These are phyloP conservation scores for Acanthochromis polyacanthus DNA, from an alignment of 2,113 vertebrate genomes.

Conservation along the genomic window DNA sequence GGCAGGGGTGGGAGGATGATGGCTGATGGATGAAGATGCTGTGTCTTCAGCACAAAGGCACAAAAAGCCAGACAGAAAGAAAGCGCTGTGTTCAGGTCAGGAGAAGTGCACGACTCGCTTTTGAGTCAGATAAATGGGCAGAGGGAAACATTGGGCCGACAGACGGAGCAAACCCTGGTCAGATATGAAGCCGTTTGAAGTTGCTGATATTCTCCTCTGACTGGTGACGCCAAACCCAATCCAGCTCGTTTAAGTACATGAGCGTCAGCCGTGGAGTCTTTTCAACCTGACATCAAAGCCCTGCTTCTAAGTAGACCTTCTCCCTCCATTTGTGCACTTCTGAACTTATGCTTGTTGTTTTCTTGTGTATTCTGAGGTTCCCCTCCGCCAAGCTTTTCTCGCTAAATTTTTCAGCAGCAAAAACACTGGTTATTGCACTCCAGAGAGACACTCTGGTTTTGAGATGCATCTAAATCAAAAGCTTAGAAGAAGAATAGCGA, in stretches of 20 bases:
- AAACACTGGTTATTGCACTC: constrained; percentile 33
- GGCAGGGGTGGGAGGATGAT: background rate
- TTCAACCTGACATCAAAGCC: constrained; percentile 65
- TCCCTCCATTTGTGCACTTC: constrained; percentile 45
- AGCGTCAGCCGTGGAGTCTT: constrained; percentile 36
- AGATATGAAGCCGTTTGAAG: constrained; percentile 61
- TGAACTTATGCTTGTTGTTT: constrained; percentile 32
- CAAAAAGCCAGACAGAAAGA: background rate
- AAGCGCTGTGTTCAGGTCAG: background rate
- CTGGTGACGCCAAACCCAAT: constrained; percentile 55
- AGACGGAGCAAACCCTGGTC: constrained; percentile 31
- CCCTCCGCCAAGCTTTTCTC: background rate
- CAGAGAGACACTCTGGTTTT: background rate
- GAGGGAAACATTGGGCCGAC: constrained; percentile 14
- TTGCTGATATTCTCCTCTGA: constrained; percentile 39
- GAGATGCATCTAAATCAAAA: background rate
- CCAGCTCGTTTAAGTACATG: constrained; percentile 39
- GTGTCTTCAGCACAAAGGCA: background rate
- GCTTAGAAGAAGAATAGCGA: background rate
- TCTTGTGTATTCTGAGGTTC: background rate
- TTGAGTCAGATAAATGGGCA: constrained; percentile 9
- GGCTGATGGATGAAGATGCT: background rate
- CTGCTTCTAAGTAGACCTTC: constrained; percentile 33
- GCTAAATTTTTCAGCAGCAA: constrained; percentile 21
- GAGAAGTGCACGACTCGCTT: constrained; percentile 12